Evolutionary conservation across 2,113 vertebrate species (phyloP).

Genomic region (Tichodroma muraria): DNA sequence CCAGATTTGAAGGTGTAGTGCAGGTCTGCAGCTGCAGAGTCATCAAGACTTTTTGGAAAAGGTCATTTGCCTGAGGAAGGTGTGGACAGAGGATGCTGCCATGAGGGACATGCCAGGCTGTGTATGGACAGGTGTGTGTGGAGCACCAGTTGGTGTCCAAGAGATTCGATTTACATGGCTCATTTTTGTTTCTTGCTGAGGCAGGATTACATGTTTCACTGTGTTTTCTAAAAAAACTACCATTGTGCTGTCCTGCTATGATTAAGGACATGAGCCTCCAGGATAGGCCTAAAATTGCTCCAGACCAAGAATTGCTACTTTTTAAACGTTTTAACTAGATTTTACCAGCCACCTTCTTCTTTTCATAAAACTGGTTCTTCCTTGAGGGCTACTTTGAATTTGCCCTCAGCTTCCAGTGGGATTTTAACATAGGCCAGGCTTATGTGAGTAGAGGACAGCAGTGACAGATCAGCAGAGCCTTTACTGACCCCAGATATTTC

Average conservation of each 20-base stretch:
- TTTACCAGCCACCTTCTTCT: not conserved
- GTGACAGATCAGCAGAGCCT: not conserved
- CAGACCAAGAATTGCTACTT: not conserved
- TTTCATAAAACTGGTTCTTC: not conserved
- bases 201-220: not conserved
- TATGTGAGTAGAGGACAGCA: not conserved
- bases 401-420: not conserved
- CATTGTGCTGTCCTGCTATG: not conserved
- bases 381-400: not conserved
- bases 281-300: not conserved
- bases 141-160: not conserved
- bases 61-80: not conserved
- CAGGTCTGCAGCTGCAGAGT: not conserved
- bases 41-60: not conserved
- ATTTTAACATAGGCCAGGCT: not conserved
- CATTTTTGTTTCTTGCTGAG: not conserved
- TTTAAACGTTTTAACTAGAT: not conserved
- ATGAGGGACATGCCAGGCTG: not conserved
- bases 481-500: not conserved
- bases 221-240: not conserved
- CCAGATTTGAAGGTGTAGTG: not conserved
- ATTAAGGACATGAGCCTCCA: not conserved
- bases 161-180: not conserved
- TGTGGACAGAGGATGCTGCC: not conserved
- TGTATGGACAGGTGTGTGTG: not conserved